Percentiles rank a stretch among this genome's conserved stretches.
These are phyloP conservation scores for Camelus dromedarius DNA, from an alignment of 2,113 vertebrate species.

Conservation along the genomic window DNA sequence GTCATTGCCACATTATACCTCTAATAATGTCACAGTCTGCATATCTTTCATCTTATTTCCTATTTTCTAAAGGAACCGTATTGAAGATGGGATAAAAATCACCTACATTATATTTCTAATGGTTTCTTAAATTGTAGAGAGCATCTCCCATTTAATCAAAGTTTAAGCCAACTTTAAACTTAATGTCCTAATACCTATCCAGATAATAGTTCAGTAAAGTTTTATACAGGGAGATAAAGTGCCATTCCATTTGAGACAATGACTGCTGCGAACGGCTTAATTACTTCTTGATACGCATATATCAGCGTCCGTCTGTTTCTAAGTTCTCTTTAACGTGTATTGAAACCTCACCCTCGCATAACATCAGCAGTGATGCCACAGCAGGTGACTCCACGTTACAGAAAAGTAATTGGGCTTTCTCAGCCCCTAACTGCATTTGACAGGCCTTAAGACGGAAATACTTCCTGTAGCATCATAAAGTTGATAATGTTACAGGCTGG, in stretches of 20 bases:
- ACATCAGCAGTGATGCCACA: background rate
- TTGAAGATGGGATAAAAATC: background rate
- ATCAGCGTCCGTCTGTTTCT: slow-evolving; percentile 45
- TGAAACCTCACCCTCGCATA: background rate
- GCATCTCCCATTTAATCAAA: slow-evolving; percentile 59
- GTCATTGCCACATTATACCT: background rate
- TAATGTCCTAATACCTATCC: slow-evolving; percentile 55
- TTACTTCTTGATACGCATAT: slow-evolving; percentile 43
- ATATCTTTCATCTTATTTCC: background rate
- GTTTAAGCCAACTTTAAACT: slow-evolving; percentile 73
- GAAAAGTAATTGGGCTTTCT: slow-evolving; percentile 32
- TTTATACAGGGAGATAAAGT: slow-evolving; percentile 70
- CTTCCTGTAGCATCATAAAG: background rate
- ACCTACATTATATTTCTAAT: slow-evolving; percentile 25
- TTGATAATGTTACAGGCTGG: background rate
- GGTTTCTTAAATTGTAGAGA: slow-evolving; percentile 32
- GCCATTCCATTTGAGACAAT: slow-evolving; percentile 53
- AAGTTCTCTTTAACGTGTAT: background rate
- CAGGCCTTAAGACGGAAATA: slow-evolving; percentile 12
- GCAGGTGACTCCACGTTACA: background rate
- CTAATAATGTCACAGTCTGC: background rate
- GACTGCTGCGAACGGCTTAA: slow-evolving; percentile 59
- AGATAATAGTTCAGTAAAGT: slow-evolving; percentile 72
- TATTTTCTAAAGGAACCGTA: slow-evolving; percentile 37
- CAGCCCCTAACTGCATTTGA: background rate